Base-by-base conservation (phyloP, 2,113 vertebrate genomes). In the Heterocephalus glaber region DNA sequence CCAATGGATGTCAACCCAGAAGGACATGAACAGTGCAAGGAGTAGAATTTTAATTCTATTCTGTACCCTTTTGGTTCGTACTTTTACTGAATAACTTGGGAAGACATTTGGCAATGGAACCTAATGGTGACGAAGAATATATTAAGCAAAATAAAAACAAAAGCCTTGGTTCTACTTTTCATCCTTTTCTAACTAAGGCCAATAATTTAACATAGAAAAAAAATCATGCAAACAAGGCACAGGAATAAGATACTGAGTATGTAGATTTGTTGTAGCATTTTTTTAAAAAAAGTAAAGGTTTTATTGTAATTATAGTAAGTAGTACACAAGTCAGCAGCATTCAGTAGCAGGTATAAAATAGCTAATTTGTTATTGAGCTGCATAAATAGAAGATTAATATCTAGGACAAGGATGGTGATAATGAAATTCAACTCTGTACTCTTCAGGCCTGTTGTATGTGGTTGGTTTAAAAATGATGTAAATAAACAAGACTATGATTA, bases 391-490 rank as follows among this genome's bases (percentile, higher is more conserved):
- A 82, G 5, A 52, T 14, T 84, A 92, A 82, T 79, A 82, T 89
- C 47, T 66, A 82, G 61, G 65, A 91, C 66, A 86, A 94, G 44
- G 28, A 89, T 58, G n/a, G 19, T 11, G 44, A 65, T 68, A 92
- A 95, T 87, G 80, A 93, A 89, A 93, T 95, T 92, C 86, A 83
- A 28, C 49, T 68, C 54, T 49, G 49, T 72, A 35, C 61, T 83
- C 94, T 94, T 97, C 54, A 92, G 68, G 68, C 22, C 80, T 74
- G 80, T 93, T 96, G 35, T 93, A 61, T 93, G 94, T 90, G 54
- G 26, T 56, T 92, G 5, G 94, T 87, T 95, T 14, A 19, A 91
- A 95, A 93, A 61, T 76, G 61, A 60, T 63, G 20, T 68, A 60
- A 93, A 76, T 20, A 88, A 74, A 68, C 35, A 17, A 80, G 41